These are phyloP conservation scores for Holothuria scabra DNA, from an alignment of 53 echinoderm and acorn worm genomes.

Conservation along the genomic window DNA sequence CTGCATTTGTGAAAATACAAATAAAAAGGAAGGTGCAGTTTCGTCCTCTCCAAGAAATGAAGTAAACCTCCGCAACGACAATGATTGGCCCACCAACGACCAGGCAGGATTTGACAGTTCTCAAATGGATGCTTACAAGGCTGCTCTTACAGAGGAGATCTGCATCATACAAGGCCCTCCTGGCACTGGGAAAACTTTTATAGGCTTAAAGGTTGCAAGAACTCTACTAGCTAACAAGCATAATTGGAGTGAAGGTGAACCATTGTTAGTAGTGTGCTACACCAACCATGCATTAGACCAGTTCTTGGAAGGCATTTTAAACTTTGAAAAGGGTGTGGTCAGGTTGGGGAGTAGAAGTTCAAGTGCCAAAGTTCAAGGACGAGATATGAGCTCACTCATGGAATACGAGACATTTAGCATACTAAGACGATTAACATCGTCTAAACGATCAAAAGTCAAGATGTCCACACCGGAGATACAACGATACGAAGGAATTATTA, in stretches of 20 bases:
- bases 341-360: constrained; percentile 77
- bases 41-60: no score
- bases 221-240: constrained; percentile 56
- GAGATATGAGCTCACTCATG: constrained; percentile 59
- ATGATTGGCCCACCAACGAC: constrained; percentile 62
- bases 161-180: constrained; percentile 86
- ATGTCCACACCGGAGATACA: neutral
- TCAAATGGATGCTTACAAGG: constrained; percentile 70
- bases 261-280: constrained; percentile 81
- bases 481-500: neutral
- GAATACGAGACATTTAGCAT: constrained; percentile 55
- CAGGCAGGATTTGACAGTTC: constrained; percentile 61
- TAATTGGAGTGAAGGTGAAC: constrained; percentile 1
- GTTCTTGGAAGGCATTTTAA: constrained; percentile 77
- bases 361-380: constrained; percentile 68
- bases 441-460: constrained; percentile 45
- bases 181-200: constrained; percentile 86
- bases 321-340: constrained; percentile 58
- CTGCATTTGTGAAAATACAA: no score
- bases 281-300: constrained; percentile 95
- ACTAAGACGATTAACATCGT: constrained; percentile 34
- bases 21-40: no score
- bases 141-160: constrained; percentile 70
- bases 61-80: constrained; percentile 9
- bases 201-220: constrained; percentile 76